Base-by-base conservation (phyloP, 2,888 invertebrate species). In the Drosophila pseudotakahashii region DNA sequence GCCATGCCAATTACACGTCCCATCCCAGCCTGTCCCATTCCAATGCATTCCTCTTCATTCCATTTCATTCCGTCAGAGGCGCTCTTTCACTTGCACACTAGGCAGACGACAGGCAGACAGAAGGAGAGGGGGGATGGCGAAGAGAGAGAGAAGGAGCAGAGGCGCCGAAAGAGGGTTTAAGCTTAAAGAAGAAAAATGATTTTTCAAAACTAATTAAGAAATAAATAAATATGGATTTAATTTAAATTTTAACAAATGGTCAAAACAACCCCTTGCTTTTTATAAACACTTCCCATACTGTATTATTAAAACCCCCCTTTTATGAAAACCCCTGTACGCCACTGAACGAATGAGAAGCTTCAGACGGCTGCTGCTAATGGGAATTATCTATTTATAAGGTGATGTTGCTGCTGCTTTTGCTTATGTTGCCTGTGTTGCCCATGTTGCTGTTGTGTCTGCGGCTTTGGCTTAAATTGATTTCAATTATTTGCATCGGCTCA, bases 401-500 rank as follows among this genome's bases (percentile, higher is more conserved):
- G 53, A 23, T 58, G 52, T 26, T 67, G 61, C 37, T 61, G 60
- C 54, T 54, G 72, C 30, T 13, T 16, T 50, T 62, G 71, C 54
- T 52, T 39, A 26, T 48, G 47, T 14, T 70, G 69, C 53, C 47
- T 51, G 32, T 54, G 51, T 16, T 19, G 19, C 19, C 19, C 2
- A 2, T 19, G 19, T 19, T 72, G 62, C 37, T 59, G 61, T 59
- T 61, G 73, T 59, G 58, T 59, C 59, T 64, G 63, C 42, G 57
- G 53, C n/a, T 73, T 60, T 71, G 53, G 59, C 69, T 67, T 61
- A 47, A 81, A 76, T 69, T 53, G 71, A 75, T 61, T 72, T 72
- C 68, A 82, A 80, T 81, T 73, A 73, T 71, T 72, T 55, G 51
- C 74, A 73, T 67, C 67, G 60, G 26, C 45, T 42, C 53, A 47